Evolutionary conservation across 64 coral and sea anemone species (phyloP).

Genomic region (Stichodactyla helianthus): DNA sequence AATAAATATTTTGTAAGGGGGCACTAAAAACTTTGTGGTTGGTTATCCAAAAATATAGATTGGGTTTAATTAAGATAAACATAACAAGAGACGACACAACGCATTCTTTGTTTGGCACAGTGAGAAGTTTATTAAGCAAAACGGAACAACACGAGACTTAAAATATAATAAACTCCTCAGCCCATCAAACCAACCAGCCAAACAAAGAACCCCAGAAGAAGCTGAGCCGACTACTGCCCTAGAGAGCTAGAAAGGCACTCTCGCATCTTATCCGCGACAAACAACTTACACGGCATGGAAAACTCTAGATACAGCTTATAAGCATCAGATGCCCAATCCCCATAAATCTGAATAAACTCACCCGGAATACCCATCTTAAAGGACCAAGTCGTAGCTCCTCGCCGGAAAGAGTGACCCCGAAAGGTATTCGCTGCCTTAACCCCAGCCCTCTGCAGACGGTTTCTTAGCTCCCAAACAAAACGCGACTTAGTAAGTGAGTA

Average conservation of each 20-base stretch:
- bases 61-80: too few species aligned
- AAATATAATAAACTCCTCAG: slow-evolving; percentile 9
- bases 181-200: not conserved
- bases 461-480: not conserved
- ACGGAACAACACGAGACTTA: not conserved
- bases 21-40: too few species aligned
- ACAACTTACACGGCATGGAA: slow-evolving; percentile 7
- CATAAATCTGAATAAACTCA: slow-evolving; percentile 29
- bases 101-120: not conserved
- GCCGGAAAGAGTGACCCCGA: slow-evolving; percentile 33
- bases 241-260: not conserved
- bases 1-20: too few species aligned
- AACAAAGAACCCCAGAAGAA: not conserved
- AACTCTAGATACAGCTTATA: slow-evolving; percentile 27
- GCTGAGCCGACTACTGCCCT: not conserved
- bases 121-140: not conserved
- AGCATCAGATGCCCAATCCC: slow-evolving; percentile 29
- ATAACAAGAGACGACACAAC: too few species aligned
- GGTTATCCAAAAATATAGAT: too few species aligned
- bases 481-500: not conserved
- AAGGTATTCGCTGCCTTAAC: not conserved
- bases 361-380: slow-evolving; percentile 13
- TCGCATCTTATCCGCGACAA: slow-evolving; percentile 1
- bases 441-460: not conserved
- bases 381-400: slow-evolving; percentile 12